Evolutionary conservation across 1,140 invertebrate genomes (phyloP), one percentile per base, ranked within the genome.

Genomic region (Planococcus citri): DNA sequence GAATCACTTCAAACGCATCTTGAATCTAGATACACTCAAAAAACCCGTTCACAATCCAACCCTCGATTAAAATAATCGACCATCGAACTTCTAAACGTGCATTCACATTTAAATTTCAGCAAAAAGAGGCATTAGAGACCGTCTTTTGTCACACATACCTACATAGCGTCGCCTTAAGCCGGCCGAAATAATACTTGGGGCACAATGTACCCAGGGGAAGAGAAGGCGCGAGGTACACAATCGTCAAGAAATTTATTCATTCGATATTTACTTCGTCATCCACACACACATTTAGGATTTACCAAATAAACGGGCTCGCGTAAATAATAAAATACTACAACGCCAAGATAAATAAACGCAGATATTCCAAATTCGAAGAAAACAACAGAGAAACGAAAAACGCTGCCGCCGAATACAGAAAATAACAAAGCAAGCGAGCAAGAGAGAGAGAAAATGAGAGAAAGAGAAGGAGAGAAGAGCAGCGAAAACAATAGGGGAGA

Each of bases 401-500:
- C 21, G 8, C 8, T 6, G 21, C 17, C 17, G 20, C 8, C 17
- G 4, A 60, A 60, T 6, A 6, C 4, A 22, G 57, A 4, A 20
- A 60, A 20, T 17, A 6, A 4, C 17, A 60, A 22, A 6, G 4
- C 3, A 64, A 24, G 22, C 21, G 25, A 24, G 22, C 60, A 3
- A 4, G 25, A 64, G 17, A 6, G 57, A 64, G 12, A 64, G 17
- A 4, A 58, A 22, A n/a, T 8, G 21, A 58, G 4, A 22, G 21
- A 58, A 58, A 58, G 10, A 25, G 60, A n/a, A n/a, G n/a, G n/a
- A n/a, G n/a, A n/a, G n/a, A n/a, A 64, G 22, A 64, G 22, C 10
- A 25, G 60, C 60, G 60, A 64, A 64, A 27, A 64, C 60, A 64
- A 64, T 64, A 64, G 60, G 60, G 60, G 60, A 64, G 22, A 64